Percentiles rank a stretch among this genome's conserved stretches.
These are phyloP conservation scores for Bimastos eiseni DNA, from an alignment of 2,888 invertebrate species.

Conservation along the genomic window DNA sequence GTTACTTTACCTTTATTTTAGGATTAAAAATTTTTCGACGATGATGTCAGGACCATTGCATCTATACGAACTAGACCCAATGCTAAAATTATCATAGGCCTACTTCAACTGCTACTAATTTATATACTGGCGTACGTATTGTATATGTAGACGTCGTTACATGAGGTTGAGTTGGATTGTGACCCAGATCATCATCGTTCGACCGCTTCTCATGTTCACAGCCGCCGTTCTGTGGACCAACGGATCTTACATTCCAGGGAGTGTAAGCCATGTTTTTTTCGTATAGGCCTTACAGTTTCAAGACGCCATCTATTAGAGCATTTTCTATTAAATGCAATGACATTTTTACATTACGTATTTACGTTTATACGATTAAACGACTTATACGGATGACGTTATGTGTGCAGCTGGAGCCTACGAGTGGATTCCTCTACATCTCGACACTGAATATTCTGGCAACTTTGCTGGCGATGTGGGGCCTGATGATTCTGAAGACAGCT, in stretches of 20 bases:
- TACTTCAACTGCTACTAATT: no score
- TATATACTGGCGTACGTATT: not conserved
- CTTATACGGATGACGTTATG: not conserved
- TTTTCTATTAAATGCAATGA: not conserved
- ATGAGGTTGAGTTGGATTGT: not conserved
- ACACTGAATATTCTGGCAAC: constrained; percentile 25
- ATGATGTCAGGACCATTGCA: no score
- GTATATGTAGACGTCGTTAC: not conserved
- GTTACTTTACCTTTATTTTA: not conserved
- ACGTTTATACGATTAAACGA: not conserved
- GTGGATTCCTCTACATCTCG: constrained; percentile 23
- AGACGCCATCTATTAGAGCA: not conserved
- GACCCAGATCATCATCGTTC: constrained; percentile 25
- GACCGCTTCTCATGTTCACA: constrained; percentile 32
- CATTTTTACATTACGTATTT: no score
- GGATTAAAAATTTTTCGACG: not conserved
- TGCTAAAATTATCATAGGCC: no score
- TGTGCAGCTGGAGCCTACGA: not conserved
- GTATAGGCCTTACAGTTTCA: not conserved
- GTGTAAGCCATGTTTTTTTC: not conserved
- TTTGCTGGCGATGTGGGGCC: constrained; percentile 10
- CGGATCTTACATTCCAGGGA: constrained; percentile 16
- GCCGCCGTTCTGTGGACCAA: constrained; percentile 21
- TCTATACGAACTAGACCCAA: no score
- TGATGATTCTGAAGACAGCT: constrained; percentile 20